Evolutionary conservation across 53 echinoderm and acorn worm species (phyloP).

Genomic region (Patiria pectinifera): DNA sequence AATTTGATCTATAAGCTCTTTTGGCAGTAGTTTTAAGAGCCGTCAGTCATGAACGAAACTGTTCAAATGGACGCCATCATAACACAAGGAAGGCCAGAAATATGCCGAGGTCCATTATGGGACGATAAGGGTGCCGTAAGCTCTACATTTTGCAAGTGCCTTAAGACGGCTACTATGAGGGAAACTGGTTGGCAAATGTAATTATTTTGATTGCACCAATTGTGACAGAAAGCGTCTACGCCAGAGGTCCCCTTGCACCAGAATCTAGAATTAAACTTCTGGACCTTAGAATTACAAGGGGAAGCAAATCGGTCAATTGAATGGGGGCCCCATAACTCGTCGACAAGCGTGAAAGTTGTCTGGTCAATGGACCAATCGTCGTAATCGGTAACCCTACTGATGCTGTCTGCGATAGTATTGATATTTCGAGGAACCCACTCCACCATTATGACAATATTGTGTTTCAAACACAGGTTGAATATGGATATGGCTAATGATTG

Average conservation of each 20-base stretch:
- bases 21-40: conserved; percentile 13
- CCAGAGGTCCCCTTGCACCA: too few species aligned
- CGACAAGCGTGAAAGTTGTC: conserved; percentile 6
- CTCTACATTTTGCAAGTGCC: background rate
- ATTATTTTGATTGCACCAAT: conserved; percentile 43
- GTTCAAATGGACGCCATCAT: conserved; percentile 35
- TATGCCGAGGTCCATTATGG: too few species aligned
- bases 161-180: conserved; percentile 31
- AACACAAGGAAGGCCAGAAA: too few species aligned
- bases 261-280: conserved; percentile 22
- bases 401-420: conserved; percentile 47
- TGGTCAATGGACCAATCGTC: conserved; percentile 61
- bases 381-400: conserved; percentile 34
- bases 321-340: conserved; percentile 63
- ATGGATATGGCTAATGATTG: conserved; percentile 23
- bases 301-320: conserved; percentile 64
- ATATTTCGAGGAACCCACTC: conserved; percentile 44
- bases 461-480: background rate
- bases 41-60: conserved; percentile 46
- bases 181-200: conserved; percentile 56
- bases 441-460: conserved; percentile 23
- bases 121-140: conserved; percentile 28
- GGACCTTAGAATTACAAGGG: conserved; percentile 15
- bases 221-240: conserved; percentile 60
- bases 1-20: too few species aligned